Base-by-base conservation (phyloP, 2,797 vertebrate genomes). In the Valencia hispanica region DNA sequence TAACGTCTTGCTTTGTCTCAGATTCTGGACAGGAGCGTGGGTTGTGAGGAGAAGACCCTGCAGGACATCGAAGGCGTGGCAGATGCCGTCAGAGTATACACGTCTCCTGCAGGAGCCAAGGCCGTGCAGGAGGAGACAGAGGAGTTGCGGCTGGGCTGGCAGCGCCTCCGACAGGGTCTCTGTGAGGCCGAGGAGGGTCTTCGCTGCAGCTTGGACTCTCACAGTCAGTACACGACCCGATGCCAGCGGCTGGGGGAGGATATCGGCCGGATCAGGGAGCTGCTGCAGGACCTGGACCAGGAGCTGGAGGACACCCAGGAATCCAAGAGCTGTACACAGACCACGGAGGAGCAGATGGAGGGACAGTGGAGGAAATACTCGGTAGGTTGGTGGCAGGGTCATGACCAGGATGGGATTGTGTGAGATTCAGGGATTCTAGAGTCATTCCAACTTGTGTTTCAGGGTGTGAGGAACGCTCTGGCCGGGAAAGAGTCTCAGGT, bases 101-200 rank as follows among this genome's bases (percentile, higher is more conserved):
- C 97, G 0, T 99, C 97, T 57, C 97, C 98, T 0, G 79, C 95
- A 0, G 98, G 97, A 10, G 95, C 97, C 0, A 95, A 96, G 78
- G 85, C 85, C 78, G 93, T 98, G 77, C 91, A 93, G 3, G 86
- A 90, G 57, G 96, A 97, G 65, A 94, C 96, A 0, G 96, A 97
- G 86, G 94, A 96, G 76, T 92, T 99, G 84, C 88, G 94, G 68
- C 90, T 88, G 22, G 90, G 95, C 59, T 95, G 98, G 94, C 94
- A 96, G 80, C 95, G 95, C 76, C 89, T 99, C 78, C 92, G 93
- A 1, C 86, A 90, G 70, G 91, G 90, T 41, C 90, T 94, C 25
- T 84, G 76, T 36, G 95, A 96, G 86, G 95, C 95, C 2, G 91
- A 94, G 65, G 93, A 92, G 2, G 94, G 92, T 27, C 93, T 97